Evolutionary conservation across 2,113 vertebrate species (phyloP).

Genomic region (rat (Rattus norvegicus)): DNA sequence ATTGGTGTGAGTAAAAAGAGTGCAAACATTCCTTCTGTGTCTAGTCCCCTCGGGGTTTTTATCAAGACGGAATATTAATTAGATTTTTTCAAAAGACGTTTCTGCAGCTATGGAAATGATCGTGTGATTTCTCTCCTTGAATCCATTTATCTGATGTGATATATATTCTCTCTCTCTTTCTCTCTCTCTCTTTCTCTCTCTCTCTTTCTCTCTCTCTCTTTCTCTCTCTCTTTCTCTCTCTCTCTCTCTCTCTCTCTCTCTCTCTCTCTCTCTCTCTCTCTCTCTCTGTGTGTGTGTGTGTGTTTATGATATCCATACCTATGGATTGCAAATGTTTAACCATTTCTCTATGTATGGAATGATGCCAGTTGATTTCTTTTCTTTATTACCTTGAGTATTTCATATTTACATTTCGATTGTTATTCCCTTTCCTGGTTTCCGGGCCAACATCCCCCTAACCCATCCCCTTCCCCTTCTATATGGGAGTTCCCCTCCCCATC

Average conservation of each 20-base stretch:
- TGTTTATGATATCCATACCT: background rate
- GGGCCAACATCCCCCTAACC: too few species aligned
- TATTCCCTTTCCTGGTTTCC: too few species aligned
- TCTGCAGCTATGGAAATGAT: background rate
- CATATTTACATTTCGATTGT: background rate
- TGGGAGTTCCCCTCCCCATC: too few species aligned
- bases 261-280: too few species aligned
- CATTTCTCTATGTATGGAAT: background rate
- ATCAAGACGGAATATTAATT: background rate
- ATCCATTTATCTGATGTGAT: background rate
- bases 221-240: too few species aligned
- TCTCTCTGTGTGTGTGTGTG: too few species aligned
- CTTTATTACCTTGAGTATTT: too few species aligned
- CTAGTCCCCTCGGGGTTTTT: background rate
- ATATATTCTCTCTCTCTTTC: too few species aligned
- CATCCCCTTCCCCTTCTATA: too few species aligned
- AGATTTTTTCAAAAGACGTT: background rate
- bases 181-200: too few species aligned
- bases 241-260: too few species aligned
- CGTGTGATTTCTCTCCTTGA: background rate
- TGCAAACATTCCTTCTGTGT: background rate
- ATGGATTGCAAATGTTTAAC: background rate
- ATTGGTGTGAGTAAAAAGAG: background rate
- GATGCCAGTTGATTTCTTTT: background rate
- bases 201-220: too few species aligned